A percentile compares a stretch with the other conserved stretches of the same genome.
Conservation (phyloP, 2,888 invertebrate genomes). For the Lepidocyrtoides sp. region DNA sequence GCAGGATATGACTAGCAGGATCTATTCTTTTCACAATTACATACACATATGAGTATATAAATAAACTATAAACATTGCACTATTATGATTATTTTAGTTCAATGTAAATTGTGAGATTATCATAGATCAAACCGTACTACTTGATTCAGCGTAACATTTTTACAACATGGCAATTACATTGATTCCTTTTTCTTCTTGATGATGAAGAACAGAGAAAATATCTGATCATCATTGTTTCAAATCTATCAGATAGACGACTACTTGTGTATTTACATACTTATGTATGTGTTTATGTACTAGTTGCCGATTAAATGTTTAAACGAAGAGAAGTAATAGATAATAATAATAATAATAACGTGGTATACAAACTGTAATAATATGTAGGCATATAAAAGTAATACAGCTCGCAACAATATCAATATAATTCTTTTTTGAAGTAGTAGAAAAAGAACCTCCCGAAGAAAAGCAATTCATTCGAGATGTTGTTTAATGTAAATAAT, state of each 20-base stretch:
- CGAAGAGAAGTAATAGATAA: too few relatives aligned
- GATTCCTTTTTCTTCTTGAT: constrained; percentile 47
- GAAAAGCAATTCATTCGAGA: constrained; percentile 73
- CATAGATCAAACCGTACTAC: constrained; percentile 70
- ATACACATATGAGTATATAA: too few relatives aligned
- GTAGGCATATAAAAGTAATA: not conserved
- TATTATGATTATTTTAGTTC: constrained; percentile 3
- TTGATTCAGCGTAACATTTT: constrained; percentile 66
- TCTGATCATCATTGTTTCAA: constrained; percentile 53
- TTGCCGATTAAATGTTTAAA: constrained; percentile 33
- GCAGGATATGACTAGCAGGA: constrained; percentile 36
- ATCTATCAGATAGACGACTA: constrained; percentile 10
- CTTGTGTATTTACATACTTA: not conserved
- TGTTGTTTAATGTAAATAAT: constrained; percentile 75
- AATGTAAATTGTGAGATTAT: not conserved
- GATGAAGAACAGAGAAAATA: constrained; percentile 45
- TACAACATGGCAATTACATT: constrained; percentile 76
- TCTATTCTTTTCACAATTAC: not conserved
- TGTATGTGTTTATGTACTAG: not conserved
- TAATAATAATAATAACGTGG: not conserved
- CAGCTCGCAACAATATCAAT: not conserved
- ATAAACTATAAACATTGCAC: not conserved
- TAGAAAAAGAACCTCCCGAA: not conserved
- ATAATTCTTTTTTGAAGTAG: not conserved
- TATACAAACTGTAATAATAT: not conserved